phyloP scores from a whole-genome alignment of 2,888 invertebrate genomes.

The Platycheirus albimanus region DNA sequence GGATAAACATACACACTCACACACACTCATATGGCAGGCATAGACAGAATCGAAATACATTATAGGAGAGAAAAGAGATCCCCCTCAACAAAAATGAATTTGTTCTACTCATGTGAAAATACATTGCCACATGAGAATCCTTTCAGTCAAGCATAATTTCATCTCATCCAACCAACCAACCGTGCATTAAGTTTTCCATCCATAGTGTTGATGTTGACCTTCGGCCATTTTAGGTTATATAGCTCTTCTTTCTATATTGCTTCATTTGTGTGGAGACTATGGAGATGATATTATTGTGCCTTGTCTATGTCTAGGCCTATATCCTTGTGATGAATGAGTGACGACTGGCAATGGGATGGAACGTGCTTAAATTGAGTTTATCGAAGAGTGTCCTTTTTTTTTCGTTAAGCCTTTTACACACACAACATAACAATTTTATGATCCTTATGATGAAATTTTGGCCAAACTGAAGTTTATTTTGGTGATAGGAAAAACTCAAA shows the following conservation, averaged over 20 bases:
- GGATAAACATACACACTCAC: conserved; percentile 14
- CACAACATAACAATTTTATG: not conserved
- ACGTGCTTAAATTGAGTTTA: conserved; percentile 39
- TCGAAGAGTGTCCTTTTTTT: not conserved
- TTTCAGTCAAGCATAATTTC: conserved; percentile 75
- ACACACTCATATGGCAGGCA: not conserved
- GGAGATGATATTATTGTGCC: not conserved
- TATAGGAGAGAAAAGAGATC: not conserved
- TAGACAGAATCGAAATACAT: not conserved
- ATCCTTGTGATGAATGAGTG: conserved; percentile 25
- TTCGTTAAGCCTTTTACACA: not conserved
- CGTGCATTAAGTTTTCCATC: conserved; percentile 72
- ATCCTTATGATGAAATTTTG: not conserved
- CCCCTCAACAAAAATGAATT: conserved; percentile 47
- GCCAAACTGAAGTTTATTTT: not conserved
- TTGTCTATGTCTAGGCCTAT: conserved; percentile 7
- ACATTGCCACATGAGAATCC: conserved; percentile 66
- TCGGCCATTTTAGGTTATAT: conserved; percentile 43
- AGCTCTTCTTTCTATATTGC: conserved; percentile 17
- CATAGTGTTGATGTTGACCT: conserved; percentile 67
- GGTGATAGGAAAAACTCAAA: no score
- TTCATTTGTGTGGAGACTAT: not conserved
- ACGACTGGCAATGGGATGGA: conserved; percentile 34
- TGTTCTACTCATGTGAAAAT: conserved; percentile 60
- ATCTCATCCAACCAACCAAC: conserved; percentile 73